Evolutionary conservation across 2,797 vertebrate genomes (phyloP).

Genomic region (Triplophysa yarkandensis): DNA sequence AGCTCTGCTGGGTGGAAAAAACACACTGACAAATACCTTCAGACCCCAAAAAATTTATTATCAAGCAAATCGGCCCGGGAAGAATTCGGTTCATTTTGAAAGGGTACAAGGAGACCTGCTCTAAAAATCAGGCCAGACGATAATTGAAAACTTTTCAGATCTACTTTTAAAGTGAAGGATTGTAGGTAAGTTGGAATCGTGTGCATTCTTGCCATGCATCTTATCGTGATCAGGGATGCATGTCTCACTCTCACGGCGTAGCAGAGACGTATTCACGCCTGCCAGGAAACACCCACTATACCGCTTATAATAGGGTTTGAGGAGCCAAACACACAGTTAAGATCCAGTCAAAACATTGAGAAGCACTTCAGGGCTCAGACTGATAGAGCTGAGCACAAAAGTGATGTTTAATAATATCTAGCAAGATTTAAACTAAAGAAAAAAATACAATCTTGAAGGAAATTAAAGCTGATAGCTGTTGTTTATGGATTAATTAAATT

Average conservation of each 20-base stretch:
- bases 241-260: constrained; percentile 29
- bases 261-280: constrained; percentile 33
- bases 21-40: constrained; percentile 37
- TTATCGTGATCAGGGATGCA: constrained; percentile 39
- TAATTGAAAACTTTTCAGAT: constrained; percentile 21
- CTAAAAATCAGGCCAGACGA: constrained; percentile 32
- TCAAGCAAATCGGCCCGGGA: constrained; percentile 27
- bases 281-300: constrained; percentile 47
- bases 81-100: constrained; percentile 19
- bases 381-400: constrained; percentile 9
- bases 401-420: constrained; percentile 11
- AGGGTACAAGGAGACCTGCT: constrained; percentile 25
- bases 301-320: constrained; percentile 28
- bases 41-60: constrained; percentile 32
- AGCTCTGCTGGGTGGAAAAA: constrained; percentile 35
- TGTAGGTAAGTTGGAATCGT: constrained; percentile 23
- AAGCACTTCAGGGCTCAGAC: constrained; percentile 36
- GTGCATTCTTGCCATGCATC: too few relatives aligned
- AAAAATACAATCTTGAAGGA: constrained; percentile 10
- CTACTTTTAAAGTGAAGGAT: constrained; percentile 30
- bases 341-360: constrained; percentile 40
- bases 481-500: constrained; percentile 8
- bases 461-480: neutral
- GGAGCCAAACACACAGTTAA: constrained; percentile 32
- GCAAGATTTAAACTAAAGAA: neutral